A percentile compares a stretch with the other conserved stretches of the same genome.
phyloP scores from a whole-genome alignment of 2,797 vertebrate species.

The Diplodus sargus region DNA sequence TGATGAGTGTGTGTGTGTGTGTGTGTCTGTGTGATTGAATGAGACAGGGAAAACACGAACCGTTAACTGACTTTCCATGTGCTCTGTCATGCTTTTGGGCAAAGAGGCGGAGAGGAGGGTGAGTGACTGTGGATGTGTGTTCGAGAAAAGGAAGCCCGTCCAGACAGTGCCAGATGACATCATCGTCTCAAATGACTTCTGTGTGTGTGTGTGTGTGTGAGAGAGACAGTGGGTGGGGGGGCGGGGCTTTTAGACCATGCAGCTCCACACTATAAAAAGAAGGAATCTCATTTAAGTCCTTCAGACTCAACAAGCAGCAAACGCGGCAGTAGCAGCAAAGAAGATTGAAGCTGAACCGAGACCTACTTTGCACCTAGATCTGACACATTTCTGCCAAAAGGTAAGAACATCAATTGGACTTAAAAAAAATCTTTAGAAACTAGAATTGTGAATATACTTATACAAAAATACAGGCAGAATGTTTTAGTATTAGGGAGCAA shows the following conservation, averaged over 20 bases:
- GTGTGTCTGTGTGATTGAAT: conserved; percentile 16
- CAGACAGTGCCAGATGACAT: conserved; percentile 78
- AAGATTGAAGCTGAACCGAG: conserved; percentile 13
- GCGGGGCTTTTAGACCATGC: not conserved
- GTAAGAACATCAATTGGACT: conserved; percentile 33
- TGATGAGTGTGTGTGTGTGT: conserved; percentile 8
- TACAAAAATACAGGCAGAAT: not conserved
- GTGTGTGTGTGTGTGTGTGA: conserved; percentile 12
- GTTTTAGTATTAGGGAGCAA: not conserved
- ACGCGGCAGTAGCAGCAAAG: conserved; percentile 19
- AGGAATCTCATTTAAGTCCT: not conserved
- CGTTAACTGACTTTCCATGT: conserved; percentile 50
- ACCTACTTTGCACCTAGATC: not conserved
- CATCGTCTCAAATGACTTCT: conserved; percentile 64
- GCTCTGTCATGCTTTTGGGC: conserved; percentile 39
- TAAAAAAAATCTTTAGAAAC: not conserved
- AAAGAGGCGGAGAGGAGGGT: conserved; percentile 9
- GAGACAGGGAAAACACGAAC: conserved; percentile 18
- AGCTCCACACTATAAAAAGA: conserved; percentile 69
- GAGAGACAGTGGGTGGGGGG: not conserved
- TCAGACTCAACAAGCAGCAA: conserved; percentile 45
- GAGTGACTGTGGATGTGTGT: conserved; percentile 12
- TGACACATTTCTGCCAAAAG: conserved; percentile 27
- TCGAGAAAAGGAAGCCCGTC: conserved; percentile 64
- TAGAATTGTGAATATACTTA: not conserved